These are phyloP conservation scores for Labia minor DNA, from an alignment of 2,888 invertebrate genomes.

Conservation along the genomic window DNA sequence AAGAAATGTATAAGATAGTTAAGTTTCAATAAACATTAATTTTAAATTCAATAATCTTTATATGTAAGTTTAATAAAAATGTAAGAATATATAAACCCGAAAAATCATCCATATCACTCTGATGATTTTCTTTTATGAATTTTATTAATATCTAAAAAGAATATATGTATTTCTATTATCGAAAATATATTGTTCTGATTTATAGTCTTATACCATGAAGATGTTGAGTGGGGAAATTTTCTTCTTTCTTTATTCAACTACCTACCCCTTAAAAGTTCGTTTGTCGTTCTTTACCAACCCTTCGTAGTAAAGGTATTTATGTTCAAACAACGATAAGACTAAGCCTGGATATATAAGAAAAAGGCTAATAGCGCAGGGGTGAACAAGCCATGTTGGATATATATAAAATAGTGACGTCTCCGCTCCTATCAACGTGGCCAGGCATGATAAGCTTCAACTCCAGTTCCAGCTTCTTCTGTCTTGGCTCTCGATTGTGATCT, in stretches of 20 bases:
- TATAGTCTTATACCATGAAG: too few species aligned
- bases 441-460: neutral
- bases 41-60: too few species aligned
- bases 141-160: too few species aligned
- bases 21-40: too few species aligned
- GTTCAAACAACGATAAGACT: neutral
- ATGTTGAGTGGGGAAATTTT: too few species aligned
- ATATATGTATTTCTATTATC: too few species aligned
- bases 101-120: too few species aligned
- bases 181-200: too few species aligned
- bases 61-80: too few species aligned
- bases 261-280: neutral
- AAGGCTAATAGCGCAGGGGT: neutral
- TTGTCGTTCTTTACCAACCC: neutral
- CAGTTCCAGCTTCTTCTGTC: neutral
- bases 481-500: neutral
- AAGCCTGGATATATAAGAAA: conserved; percentile 13
- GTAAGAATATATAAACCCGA: too few species aligned
- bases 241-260: neutral
- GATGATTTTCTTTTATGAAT: too few species aligned
- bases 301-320: neutral
- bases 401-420: neutral
- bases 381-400: neutral
- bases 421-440: neutral
- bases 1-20: too few species aligned